phyloP scores from a whole-genome alignment of 2,888 invertebrate species.

The Chrysolina americana region DNA sequence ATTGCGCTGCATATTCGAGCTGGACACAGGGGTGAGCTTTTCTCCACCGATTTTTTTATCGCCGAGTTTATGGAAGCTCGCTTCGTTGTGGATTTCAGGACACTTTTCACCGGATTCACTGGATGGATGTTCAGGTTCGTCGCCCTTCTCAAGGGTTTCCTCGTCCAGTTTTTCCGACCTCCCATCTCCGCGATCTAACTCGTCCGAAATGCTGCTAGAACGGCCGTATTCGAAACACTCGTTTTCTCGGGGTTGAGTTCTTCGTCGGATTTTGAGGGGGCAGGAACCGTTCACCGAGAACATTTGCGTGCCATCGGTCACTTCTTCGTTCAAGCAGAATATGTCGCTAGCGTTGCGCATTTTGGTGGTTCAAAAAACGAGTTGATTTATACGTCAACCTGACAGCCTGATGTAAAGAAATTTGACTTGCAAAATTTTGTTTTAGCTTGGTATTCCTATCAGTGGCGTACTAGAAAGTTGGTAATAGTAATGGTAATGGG shows the following conservation, averaged over 20 bases:
- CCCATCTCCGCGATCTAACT: constrained; percentile 36
- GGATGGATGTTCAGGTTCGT: not conserved
- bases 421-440: not conserved
- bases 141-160: constrained; percentile 20
- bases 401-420: constrained; percentile 3
- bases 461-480: no score
- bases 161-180: constrained; percentile 27
- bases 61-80: not conserved
- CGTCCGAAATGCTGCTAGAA: constrained; percentile 19
- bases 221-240: constrained; percentile 55
- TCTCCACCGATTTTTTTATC: constrained; percentile 7
- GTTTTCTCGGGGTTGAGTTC: constrained; percentile 39
- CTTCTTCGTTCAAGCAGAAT: constrained; percentile 63
- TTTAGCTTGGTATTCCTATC: not conserved
- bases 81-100: constrained; percentile 11
- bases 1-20: constrained; percentile 57
- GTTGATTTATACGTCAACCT: constrained; percentile 24
- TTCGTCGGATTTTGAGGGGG: constrained; percentile 61
- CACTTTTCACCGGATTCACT: not conserved
- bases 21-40: constrained; percentile 8
- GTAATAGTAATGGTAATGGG: no score
- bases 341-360: constrained; percentile 65
- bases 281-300: constrained; percentile 65
- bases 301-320: constrained; percentile 62
- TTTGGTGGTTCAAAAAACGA: constrained; percentile 21